A percentile compares a stretch with the other conserved stretches of the same genome.
These are phyloP conservation scores for Nestor notabilis DNA, from an alignment of 2,113 vertebrate species.

Conservation along the genomic window DNA sequence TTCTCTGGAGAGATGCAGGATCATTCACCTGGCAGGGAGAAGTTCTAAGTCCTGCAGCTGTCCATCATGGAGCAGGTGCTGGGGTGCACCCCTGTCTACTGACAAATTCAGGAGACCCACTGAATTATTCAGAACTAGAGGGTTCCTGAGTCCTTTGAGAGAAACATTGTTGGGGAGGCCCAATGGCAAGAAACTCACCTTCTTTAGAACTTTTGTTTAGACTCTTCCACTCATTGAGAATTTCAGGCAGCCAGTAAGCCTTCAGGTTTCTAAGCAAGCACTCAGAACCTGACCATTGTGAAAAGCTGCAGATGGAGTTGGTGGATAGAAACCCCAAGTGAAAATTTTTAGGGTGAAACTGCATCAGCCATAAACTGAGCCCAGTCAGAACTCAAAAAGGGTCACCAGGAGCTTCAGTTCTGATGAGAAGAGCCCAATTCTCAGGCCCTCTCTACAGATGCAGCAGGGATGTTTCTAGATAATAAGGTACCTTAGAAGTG, in stretches of 20 bases:
- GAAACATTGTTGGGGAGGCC: background rate
- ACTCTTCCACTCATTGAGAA: background rate
- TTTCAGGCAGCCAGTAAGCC: background rate
- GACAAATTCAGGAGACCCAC: background rate
- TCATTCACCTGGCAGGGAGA: background rate
- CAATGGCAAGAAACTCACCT: background rate
- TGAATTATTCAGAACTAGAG: background rate
- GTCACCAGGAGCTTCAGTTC: background rate
- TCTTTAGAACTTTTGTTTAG: background rate
- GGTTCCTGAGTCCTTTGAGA: background rate
- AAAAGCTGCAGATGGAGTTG: background rate
- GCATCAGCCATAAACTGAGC: background rate
- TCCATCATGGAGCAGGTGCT: background rate
- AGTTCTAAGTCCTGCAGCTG: background rate
- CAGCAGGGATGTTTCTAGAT: background rate
- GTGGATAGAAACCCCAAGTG: background rate
- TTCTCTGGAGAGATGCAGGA: background rate
- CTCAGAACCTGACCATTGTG: accelerated
- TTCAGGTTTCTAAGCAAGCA: background rate
- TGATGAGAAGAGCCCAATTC: background rate
- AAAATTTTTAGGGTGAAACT: background rate
- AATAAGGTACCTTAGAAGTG: background rate
- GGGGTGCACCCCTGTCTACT: background rate
- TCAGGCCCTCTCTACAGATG: background rate
- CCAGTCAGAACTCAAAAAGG: background rate